phyloP scores from a whole-genome alignment of 2,797 vertebrate species.

The Macropus fuliginosus region DNA sequence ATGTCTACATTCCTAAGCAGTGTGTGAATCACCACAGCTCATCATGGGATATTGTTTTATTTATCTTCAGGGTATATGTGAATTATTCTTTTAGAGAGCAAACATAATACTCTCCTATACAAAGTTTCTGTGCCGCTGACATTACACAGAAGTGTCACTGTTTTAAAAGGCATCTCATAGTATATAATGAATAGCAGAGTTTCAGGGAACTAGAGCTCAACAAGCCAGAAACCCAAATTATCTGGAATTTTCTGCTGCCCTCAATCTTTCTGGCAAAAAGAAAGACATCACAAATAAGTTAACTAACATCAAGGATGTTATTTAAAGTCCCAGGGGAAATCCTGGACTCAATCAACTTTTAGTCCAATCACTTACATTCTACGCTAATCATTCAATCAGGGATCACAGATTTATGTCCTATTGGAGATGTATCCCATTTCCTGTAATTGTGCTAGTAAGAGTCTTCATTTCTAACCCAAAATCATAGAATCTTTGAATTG shows the following conservation, averaged over 20 bases:
- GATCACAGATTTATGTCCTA: neutral
- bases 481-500: neutral
- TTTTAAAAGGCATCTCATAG: neutral
- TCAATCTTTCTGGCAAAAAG: neutral
- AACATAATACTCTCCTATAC: neutral
- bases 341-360: neutral
- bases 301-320: neutral
- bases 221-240: neutral
- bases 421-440: neutral
- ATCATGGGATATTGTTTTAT: neutral
- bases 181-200: neutral
- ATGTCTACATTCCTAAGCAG: neutral
- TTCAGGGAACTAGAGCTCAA: neutral
- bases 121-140: neutral
- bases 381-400: neutral
- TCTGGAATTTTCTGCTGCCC: neutral
- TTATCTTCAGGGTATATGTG: neutral
- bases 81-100: neutral
- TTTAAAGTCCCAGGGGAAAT: neutral
- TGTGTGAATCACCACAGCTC: neutral
- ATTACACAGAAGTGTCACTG: neutral
- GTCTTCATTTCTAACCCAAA: neutral
- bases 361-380: neutral
- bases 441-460: neutral
- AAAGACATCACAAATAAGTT: neutral